A percentile compares a stretch with the other conserved stretches of the same genome.
phyloP scores from a whole-genome alignment of 1,140 invertebrate species.

The Mycetomoellerius zeteki region DNA sequence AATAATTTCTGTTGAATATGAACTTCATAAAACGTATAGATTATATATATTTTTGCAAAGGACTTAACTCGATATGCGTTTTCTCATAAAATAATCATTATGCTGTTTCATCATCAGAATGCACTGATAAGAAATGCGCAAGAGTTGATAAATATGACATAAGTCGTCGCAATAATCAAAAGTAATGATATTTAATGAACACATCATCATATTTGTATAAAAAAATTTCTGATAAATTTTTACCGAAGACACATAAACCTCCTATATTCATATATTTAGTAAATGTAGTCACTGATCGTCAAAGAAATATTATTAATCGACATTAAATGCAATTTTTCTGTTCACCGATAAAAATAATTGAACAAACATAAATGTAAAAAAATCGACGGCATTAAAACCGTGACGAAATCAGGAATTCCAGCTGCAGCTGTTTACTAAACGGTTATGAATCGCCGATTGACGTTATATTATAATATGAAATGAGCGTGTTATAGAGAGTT shows the following conservation, averaged over 20 bases:
- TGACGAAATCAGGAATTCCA: neutral
- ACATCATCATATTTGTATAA: neutral
- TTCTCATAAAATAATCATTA: neutral
- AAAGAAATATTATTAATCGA: neutral
- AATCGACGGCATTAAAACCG: neutral
- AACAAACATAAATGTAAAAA: neutral
- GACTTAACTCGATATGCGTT: neutral
- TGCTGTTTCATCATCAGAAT: neutral
- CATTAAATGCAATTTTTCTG: neutral
- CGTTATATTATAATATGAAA: conserved; percentile 12
- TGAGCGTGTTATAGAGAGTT: neutral
- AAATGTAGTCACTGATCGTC: neutral
- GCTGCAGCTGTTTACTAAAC: neutral
- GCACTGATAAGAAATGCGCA: neutral
- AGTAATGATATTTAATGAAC: neutral
- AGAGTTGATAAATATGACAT: neutral
- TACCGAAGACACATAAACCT: neutral
- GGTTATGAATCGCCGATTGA: neutral
- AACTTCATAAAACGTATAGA: neutral
- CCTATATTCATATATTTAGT: neutral
- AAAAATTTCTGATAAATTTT: neutral
- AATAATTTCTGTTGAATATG: neutral
- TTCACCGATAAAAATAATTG: neutral
- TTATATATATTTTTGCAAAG: neutral
- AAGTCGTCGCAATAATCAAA: neutral